Evolutionary conservation across 2,888 invertebrate genomes (phyloP).

Genomic region (Calameuta pallipes): DNA sequence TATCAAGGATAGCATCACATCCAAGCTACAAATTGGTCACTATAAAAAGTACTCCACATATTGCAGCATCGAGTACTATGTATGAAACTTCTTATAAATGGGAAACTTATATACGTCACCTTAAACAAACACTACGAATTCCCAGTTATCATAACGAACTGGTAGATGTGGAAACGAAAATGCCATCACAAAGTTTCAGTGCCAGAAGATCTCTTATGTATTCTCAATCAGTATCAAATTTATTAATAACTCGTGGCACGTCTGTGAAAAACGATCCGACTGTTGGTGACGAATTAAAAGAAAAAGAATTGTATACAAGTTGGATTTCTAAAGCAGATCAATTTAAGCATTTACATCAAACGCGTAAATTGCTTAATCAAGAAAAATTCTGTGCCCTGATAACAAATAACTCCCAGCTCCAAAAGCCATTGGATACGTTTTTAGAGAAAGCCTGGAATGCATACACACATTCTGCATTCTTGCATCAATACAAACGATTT

Average conservation of each 20-base stretch:
- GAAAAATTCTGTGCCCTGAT: slow-evolving; percentile 66
- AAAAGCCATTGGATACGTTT: slow-evolving; percentile 59
- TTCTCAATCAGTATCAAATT: slow-evolving; percentile 55
- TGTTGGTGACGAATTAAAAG: slow-evolving; percentile 51
- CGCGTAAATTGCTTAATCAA: slow-evolving; percentile 58
- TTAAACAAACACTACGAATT: slow-evolving; percentile 52
- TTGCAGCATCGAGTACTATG: slow-evolving; percentile 45
- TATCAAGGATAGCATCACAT: slow-evolving; percentile 65
- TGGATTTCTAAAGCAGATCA: slow-evolving; percentile 60
- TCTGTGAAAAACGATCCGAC: slow-evolving; percentile 42
- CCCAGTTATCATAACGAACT: slow-evolving; percentile 33
- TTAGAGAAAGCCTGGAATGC: slow-evolving; percentile 67
- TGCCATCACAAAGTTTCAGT: slow-evolving; percentile 25
- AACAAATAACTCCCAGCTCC: slow-evolving; percentile 66
- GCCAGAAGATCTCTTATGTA: slow-evolving; percentile 24
- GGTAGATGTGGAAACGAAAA: slow-evolving; percentile 45
- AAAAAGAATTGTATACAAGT: slow-evolving; percentile 57
- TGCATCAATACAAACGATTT: slow-evolving; percentile 69
- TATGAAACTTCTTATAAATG: slow-evolving; percentile 64
- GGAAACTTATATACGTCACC: slow-evolving; percentile 55
- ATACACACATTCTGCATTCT: slow-evolving; percentile 67
- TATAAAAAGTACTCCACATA: slow-evolving; percentile 64
- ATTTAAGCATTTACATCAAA: slow-evolving; percentile 62
- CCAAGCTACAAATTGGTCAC: slow-evolving; percentile 67
- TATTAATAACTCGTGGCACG: slow-evolving; percentile 64